phyloP scores from a whole-genome alignment of 2,888 invertebrate species.

The Cremastobaeus sp. region DNA sequence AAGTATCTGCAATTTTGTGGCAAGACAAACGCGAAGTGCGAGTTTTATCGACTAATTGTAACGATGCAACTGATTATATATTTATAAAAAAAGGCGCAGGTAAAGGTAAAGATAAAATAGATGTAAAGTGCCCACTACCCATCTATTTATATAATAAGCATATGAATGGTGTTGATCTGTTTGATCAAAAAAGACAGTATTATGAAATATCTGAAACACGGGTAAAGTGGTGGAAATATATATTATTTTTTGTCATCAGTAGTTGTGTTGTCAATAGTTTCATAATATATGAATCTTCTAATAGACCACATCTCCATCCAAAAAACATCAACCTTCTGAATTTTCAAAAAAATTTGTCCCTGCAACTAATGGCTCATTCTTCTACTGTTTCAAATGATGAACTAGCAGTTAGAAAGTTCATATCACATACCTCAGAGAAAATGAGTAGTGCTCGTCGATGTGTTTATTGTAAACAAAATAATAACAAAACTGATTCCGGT shows the following conservation, averaged over 20 bases:
- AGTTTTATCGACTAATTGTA: not conserved
- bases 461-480: not conserved
- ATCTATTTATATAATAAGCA: not conserved
- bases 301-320: not conserved
- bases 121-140: not conserved
- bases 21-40: not conserved
- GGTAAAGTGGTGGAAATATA: conserved; percentile 11
- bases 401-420: not conserved
- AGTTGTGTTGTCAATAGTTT: not conserved
- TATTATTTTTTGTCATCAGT: conserved; percentile 6
- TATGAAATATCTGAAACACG: not conserved
- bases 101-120: conserved; percentile 1
- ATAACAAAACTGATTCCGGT: not conserved
- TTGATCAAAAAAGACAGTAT: not conserved
- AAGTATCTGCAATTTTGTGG: not conserved
- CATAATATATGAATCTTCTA: not conserved
- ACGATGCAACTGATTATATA: not conserved
- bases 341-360: not conserved
- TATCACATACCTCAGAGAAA: not conserved
- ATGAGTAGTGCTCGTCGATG: not conserved
- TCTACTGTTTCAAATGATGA: not conserved
- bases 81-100: not conserved
- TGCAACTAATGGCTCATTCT: not conserved
- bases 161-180: conserved; percentile 10
- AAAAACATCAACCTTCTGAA: not conserved